Percentiles rank a stretch among this genome's conserved stretches.
Conservation (phyloP, 92 coral and sea anemone species). For the Phymanthus crucifer region DNA sequence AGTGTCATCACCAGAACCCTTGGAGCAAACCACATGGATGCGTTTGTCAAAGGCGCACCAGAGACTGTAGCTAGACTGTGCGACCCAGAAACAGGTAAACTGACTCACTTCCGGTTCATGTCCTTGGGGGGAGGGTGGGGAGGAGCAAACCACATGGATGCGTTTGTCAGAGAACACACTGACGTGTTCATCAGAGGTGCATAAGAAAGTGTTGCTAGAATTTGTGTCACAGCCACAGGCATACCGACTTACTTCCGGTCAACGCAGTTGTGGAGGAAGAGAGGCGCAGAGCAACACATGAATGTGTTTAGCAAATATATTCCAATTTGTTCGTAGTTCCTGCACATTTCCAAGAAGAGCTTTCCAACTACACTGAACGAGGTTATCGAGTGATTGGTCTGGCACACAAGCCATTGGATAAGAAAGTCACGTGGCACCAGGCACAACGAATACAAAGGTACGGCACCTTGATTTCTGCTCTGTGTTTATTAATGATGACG, state of each 20-base stretch:
- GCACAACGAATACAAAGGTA: slow-evolving; percentile 76
- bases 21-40: slow-evolving; percentile 73
- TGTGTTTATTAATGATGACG: neutral
- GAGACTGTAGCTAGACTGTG: slow-evolving; percentile 74
- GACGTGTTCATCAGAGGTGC: too few relatives aligned
- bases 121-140: neutral
- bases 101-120: neutral
- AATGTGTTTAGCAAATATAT: too few relatives aligned
- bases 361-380: slow-evolving; percentile 57
- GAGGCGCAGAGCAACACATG: slow-evolving; percentile 44
- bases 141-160: slow-evolving; percentile 63
- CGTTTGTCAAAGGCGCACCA: slow-evolving; percentile 80
- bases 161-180: too few relatives aligned
- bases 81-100: slow-evolving; percentile 77
- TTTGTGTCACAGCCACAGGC: slow-evolving; percentile 80
- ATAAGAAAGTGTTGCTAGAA: slow-evolving; percentile 69
- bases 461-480: neutral
- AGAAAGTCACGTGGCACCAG: slow-evolving; percentile 79
- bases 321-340: slow-evolving; percentile 69
- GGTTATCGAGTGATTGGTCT: slow-evolving; percentile 81
- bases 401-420: slow-evolving; percentile 63
- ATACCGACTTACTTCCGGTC: too few relatives aligned
- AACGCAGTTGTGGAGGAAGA: neutral
- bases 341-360: slow-evolving; percentile 54
- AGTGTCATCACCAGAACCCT: slow-evolving; percentile 76